Percentiles rank a stretch among this genome's conserved stretches.
Conservation (phyloP, 2,797 vertebrate species). For the Synaphobranchus kaupii region DNA sequence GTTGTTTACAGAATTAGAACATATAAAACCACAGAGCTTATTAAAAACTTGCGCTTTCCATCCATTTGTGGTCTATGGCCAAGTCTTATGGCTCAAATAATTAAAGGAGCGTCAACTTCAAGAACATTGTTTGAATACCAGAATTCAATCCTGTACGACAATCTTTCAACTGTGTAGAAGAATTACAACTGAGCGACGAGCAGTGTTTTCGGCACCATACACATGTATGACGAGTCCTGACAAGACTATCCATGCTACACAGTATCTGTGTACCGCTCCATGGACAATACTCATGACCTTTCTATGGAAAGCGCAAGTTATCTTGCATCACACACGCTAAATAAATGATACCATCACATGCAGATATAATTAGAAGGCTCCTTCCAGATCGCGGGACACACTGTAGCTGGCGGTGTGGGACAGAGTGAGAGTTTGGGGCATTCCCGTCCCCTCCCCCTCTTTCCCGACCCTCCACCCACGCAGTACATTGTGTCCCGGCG, state of each 20-base stretch:
- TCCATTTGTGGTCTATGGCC: slow-evolving; percentile 6
- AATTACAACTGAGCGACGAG: background rate
- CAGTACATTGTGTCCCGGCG: background rate
- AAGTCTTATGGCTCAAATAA: background rate
- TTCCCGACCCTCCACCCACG: background rate
- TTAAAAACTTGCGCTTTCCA: slow-evolving; percentile 56
- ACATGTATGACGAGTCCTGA: background rate
- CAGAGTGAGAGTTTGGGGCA: background rate
- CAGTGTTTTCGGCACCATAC: background rate
- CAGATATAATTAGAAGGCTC: slow-evolving; percentile 37
- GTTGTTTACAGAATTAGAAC: slow-evolving; percentile 41
- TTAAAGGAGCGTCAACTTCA: background rate
- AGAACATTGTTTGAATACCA: background rate
- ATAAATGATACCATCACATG: slow-evolving; percentile 44
- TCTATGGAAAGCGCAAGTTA: slow-evolving; percentile 56
- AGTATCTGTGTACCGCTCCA: background rate
- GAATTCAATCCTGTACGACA: background rate
- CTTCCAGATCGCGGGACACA: slow-evolving; percentile 34
- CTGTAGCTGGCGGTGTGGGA: slow-evolving; percentile 32
- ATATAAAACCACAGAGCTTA: slow-evolving; percentile 23
- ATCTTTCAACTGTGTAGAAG: background rate
- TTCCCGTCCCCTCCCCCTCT: background rate
- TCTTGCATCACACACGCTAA: slow-evolving; percentile 24
- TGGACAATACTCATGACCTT: background rate
- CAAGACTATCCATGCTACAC: too few relatives aligned